Conservation (phyloP, 2,888 invertebrate species). For the Dioctria linearis region DNA sequence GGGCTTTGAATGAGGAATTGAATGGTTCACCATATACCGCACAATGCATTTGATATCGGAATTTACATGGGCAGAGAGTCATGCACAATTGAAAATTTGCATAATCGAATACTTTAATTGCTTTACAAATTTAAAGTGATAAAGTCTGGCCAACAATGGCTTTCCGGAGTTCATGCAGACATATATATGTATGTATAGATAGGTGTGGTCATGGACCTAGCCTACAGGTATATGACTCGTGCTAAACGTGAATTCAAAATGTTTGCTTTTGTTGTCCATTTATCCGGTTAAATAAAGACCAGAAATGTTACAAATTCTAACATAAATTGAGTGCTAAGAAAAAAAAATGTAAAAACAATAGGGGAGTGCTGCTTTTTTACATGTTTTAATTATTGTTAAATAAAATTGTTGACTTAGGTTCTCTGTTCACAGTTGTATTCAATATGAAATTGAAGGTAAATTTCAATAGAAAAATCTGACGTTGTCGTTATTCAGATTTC, state of each 20-base stretch:
- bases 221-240: conserved; percentile 13
- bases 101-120: conserved; percentile 56
- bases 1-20: conserved; percentile 34
- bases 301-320: no score
- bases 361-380: no score
- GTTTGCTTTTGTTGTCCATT: not conserved
- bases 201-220: conserved; percentile 29
- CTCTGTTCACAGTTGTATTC: no score
- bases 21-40: conserved; percentile 14
- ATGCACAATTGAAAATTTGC: conserved; percentile 55
- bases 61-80: conserved; percentile 42
- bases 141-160: conserved; percentile 45
- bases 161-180: not conserved
- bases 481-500: no score
- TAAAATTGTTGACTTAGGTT: no score
- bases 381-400: no score
- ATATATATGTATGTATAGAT: not conserved
- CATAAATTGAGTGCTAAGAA: no score
- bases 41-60: conserved; percentile 35
- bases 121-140: conserved; percentile 52
- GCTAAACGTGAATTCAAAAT: conserved; percentile 19
- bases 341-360: no score
- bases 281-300: not conserved
- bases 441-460: no score
- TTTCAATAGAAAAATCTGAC: no score